Evolutionary conservation across 2,113 vertebrate genomes (phyloP).

Genomic region (Chloroceryle aenea): DNA sequence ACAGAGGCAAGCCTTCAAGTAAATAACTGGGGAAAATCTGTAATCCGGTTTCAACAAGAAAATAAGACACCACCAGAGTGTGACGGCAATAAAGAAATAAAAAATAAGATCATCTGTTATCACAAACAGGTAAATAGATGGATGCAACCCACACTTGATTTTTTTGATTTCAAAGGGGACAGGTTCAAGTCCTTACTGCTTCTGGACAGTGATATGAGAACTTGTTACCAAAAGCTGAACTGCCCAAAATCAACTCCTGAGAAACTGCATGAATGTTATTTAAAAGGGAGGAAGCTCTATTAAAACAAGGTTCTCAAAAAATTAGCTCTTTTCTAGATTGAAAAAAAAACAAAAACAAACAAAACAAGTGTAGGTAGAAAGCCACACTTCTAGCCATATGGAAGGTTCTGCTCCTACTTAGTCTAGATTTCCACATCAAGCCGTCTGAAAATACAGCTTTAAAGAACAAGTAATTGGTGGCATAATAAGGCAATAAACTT

Average conservation of each 20-base stretch:
- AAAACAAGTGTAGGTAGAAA: not conserved
- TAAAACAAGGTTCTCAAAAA: not conserved
- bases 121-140: not conserved
- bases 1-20: not conserved
- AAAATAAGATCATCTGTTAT: not conserved
- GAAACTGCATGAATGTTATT: not conserved
- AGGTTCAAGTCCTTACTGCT: not conserved
- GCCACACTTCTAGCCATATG: not conserved
- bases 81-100: not conserved
- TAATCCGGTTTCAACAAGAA: not conserved
- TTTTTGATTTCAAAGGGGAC: not conserved
- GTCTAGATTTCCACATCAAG: not conserved
- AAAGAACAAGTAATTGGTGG: not conserved
- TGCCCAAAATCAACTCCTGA: not conserved
- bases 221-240: not conserved
- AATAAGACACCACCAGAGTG: not conserved
- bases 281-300: not conserved
- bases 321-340: not conserved
- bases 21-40: not conserved
- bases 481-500: not conserved
- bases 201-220: accelerated
- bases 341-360: not conserved
- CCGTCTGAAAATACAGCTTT: not conserved
- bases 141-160: not conserved
- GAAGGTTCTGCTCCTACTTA: not conserved